phyloP scores from a whole-genome alignment of 2,113 vertebrate species.

The Orientallactaga bullata region DNA sequence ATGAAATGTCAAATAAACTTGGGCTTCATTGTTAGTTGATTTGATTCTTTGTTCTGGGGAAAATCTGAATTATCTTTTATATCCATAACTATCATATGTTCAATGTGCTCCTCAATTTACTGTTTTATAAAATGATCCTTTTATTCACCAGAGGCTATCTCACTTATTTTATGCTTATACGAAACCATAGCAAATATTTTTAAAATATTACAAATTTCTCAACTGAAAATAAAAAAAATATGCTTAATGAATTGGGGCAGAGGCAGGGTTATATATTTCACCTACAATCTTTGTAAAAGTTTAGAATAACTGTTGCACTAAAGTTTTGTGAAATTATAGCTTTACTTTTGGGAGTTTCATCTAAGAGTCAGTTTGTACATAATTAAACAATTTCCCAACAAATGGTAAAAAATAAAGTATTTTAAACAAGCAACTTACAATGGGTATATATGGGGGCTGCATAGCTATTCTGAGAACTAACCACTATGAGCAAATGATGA shows the following conservation, averaged over 20 bases:
- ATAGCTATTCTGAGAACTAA: slow-evolving; percentile 27
- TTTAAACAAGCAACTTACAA: neutral
- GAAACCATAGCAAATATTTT: neutral
- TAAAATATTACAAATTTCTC: neutral
- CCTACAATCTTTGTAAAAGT: neutral
- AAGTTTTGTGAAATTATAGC: neutral
- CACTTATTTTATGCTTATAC: neutral
- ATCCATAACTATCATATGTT: neutral
- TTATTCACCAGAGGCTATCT: neutral
- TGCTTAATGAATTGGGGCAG: neutral
- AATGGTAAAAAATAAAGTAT: slow-evolving; percentile 14
- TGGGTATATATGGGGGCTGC: neutral
- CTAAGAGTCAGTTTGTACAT: neutral
- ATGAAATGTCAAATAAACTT: neutral
- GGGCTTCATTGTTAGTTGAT: neutral
- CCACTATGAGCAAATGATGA: slow-evolving; percentile 29
- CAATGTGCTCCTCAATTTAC: neutral
- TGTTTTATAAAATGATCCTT: neutral
- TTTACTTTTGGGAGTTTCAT: neutral
- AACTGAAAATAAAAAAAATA: neutral
- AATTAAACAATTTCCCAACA: neutral
- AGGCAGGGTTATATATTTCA: neutral
- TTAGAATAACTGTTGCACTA: neutral
- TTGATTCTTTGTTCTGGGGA: neutral
- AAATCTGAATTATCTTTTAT: neutral